Evolutionary conservation across 2,113 vertebrate species (phyloP), one percentile per base, ranked within the genome.

Genomic region (Nothobranchius kuhntae): DNA sequence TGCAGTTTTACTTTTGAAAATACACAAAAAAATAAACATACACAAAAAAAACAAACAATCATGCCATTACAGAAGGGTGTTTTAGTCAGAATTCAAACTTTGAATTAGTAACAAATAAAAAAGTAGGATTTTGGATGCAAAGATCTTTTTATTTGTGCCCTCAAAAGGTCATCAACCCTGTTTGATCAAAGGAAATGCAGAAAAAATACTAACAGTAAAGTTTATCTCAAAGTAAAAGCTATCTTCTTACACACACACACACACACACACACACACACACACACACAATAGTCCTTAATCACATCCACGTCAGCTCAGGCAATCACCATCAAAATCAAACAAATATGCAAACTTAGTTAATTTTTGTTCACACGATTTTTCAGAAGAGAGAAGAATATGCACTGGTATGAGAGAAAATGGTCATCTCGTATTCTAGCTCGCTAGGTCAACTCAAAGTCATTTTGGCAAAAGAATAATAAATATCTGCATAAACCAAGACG

Each of bases 141-240:
- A 73, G 5, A 13, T 44, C 45, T 13, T 38, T 81, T 82, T 73
- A 83, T 85, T 86, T 55, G 71, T 81, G 75, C 13, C 59, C 36
- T 40, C n/a, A 36, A 67, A 65, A 36, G 61, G 68, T 75, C 57
- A 63, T 9, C 51, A 13, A 75, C 54, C 54, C 26, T 47, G 47
- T 67, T 17, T 9, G 58, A 73, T 24, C 77, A 63, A 73, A n/a
- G 59, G 58, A 55, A 68, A 75, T 59, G 56, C 66, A 51, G 8
- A 30, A 46, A 70, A 24, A 70, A 73, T 40, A 55, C n/a, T 48
- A 38, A 64, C 52, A 45, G 35, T 50, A 38, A 52, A 47, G 53
- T 42, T 38, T 17, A 30, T n/a, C 26, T 47, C 40, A 36, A 4
- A 10, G 10, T 36, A 65, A 62, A 40, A 51, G 11, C n/a, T 51